These are phyloP conservation scores for Pseudorhiza aurosa DNA, from an alignment of 30 jellyfish, hydroid and myxozoan species.

Conservation along the genomic window DNA sequence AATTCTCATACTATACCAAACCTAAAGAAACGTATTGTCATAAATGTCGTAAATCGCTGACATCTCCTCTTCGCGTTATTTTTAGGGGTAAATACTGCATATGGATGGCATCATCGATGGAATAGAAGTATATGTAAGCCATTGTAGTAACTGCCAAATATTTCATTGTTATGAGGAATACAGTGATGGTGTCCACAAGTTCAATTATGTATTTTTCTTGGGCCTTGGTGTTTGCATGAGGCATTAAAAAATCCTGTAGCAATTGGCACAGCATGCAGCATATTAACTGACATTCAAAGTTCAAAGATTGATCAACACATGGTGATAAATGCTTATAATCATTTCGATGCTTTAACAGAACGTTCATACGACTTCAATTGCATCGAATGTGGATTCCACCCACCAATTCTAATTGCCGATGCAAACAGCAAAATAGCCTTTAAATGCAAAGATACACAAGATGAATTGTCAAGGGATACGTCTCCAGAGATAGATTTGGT, in stretches of 20 bases:
- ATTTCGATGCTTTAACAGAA: slow-evolving; percentile 33
- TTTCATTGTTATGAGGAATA: slow-evolving; percentile 67
- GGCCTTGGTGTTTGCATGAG: slow-evolving; percentile 59
- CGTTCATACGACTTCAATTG: slow-evolving; percentile 47
- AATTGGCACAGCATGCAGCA: slow-evolving; percentile 25
- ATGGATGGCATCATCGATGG: slow-evolving; percentile 19
- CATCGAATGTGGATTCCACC: slow-evolving; percentile 41
- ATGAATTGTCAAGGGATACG: too few relatives aligned
- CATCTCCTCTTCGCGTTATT: not conserved
- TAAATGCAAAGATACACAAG: too few relatives aligned
- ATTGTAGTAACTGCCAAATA: slow-evolving; percentile 44
- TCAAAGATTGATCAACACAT: slow-evolving; percentile 2
- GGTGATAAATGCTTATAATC: slow-evolving; percentile 14
- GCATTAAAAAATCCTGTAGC: slow-evolving; percentile 32
- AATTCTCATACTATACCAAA: too few relatives aligned
- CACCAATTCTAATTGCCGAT: slow-evolving; percentile 58
- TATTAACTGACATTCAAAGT: not conserved
- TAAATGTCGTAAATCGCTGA: not conserved
- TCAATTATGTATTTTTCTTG: slow-evolving; percentile 42
- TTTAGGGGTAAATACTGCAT: slow-evolving; percentile 9
- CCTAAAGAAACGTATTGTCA: not conserved
- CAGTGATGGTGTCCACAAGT: slow-evolving; percentile 56
- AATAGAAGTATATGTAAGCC: slow-evolving; percentile 11
- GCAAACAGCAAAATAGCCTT: slow-evolving; percentile 65
- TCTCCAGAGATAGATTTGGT: too few relatives aligned